Evolutionary conservation across 1,140 invertebrate species (phyloP).

Genomic region (Kradibia gibbosae): DNA sequence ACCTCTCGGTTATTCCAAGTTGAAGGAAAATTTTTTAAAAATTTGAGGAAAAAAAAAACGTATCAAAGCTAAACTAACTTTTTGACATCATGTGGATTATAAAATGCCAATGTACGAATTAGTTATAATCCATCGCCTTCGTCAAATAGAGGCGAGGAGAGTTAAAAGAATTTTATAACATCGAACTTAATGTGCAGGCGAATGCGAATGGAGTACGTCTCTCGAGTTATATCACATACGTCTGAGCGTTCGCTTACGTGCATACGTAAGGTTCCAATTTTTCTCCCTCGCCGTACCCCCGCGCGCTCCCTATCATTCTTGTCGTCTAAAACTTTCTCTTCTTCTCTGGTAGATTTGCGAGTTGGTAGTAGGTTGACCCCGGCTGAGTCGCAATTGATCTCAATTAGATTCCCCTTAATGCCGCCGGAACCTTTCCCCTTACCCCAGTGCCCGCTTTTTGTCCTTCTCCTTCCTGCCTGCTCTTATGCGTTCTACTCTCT

Average conservation of each 20-base stretch:
- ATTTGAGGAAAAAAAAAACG: not conserved
- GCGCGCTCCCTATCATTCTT: not conserved
- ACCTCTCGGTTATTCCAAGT: not conserved
- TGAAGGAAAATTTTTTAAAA: not conserved
- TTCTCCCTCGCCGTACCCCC: not conserved
- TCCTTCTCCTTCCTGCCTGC: not conserved
- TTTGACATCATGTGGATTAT: not conserved
- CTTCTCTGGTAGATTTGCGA: slow-evolving; percentile 26
- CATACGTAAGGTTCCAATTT: slow-evolving; percentile 28
- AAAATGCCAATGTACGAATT: not conserved
- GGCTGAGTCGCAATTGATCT: slow-evolving; percentile 68
- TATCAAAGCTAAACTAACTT: not conserved
- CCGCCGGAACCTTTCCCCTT: slow-evolving; percentile 40
- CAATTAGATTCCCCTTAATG: slow-evolving; percentile 61
- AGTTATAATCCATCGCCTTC: not conserved
- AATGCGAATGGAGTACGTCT: not conserved
- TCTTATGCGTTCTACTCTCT: not conserved
- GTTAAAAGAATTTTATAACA: not conserved
- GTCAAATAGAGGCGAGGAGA: not conserved
- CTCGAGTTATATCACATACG: not conserved
- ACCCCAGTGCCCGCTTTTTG: not conserved
- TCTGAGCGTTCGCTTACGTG: not conserved
- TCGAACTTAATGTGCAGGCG: not conserved
- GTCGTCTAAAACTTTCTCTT: slow-evolving; percentile 8
- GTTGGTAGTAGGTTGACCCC: slow-evolving; percentile 60